Evolutionary conservation across 53 echinoderm and acorn worm species (phyloP).

Genomic region (Echinometra lucunter): DNA sequence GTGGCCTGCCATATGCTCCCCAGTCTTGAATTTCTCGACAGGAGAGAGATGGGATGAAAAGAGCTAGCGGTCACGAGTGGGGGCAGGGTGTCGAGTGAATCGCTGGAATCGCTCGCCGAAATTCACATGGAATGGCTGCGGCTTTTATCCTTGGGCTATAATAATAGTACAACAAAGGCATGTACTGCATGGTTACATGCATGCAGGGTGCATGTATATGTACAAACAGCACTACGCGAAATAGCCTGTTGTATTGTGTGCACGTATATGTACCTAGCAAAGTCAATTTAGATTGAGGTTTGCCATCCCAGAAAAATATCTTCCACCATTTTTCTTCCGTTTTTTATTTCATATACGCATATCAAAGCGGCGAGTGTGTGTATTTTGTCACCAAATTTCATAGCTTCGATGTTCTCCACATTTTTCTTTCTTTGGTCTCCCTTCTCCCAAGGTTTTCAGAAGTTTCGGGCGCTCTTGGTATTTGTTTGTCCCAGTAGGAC

Average conservation of each 20-base stretch:
- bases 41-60: constrained; percentile 50
- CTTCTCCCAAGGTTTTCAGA: constrained; percentile 1
- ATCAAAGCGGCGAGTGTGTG: constrained; percentile 31
- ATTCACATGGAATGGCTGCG: constrained; percentile 12
- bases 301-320: constrained; percentile 13
- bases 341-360: constrained; percentile 11
- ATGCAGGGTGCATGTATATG: background rate
- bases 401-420: background rate
- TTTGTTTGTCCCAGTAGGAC: constrained; percentile 46
- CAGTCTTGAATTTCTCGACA: constrained; percentile 40
- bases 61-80: constrained; percentile 36
- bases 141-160: background rate
- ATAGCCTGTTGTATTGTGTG: background rate
- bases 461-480: constrained; percentile 11
- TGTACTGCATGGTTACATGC: background rate
- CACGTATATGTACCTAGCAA: constrained; percentile 3
- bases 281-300: constrained; percentile 46
- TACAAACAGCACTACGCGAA: background rate
- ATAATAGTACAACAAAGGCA: constrained; percentile 22
- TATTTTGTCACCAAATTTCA: constrained; percentile 46
- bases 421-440: constrained; percentile 22
- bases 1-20: constrained; percentile 36
- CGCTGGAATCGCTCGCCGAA: constrained; percentile 9
- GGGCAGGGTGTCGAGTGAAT: constrained; percentile 57
- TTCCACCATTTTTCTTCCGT: constrained; percentile 7